Conservation (phyloP, 2,888 invertebrate species). For the Actias luna region DNA sequence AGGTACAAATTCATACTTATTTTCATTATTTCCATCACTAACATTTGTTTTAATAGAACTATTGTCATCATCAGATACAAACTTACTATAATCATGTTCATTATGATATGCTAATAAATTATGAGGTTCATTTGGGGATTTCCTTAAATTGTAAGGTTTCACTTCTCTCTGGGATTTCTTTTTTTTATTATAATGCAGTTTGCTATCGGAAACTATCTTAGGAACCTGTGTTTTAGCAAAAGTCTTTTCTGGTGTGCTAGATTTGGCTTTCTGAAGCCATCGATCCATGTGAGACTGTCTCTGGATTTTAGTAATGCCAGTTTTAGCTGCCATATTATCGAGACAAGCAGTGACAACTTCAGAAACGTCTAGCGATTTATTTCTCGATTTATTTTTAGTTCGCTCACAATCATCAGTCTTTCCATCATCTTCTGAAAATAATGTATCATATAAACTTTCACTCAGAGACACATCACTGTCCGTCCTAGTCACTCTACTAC, state of each 20-base stretch:
- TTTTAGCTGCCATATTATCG: constrained; percentile 76
- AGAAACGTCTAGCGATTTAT: constrained; percentile 67
- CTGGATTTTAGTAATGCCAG: constrained; percentile 73
- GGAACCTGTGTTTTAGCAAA: constrained; percentile 39
- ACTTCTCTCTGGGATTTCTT: constrained; percentile 36
- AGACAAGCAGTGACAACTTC: constrained; percentile 75
- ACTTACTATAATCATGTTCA: constrained; percentile 51
- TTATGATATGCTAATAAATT: constrained; percentile 40
- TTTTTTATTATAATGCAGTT: constrained; percentile 43
- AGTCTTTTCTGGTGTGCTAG: constrained; percentile 73
- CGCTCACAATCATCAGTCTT: constrained; percentile 55
- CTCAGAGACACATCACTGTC: constrained; percentile 73
- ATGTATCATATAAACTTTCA: constrained; percentile 71
- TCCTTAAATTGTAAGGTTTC: constrained; percentile 50
- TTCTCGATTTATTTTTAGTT: constrained; percentile 49
- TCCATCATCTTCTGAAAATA: constrained; percentile 69
- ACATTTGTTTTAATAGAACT: constrained; percentile 15
- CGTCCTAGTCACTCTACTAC: constrained; percentile 61
- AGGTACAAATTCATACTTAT: constrained; percentile 21
- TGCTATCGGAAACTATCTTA: constrained; percentile 31
- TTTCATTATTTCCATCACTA: constrained; percentile 14
- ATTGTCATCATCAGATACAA: constrained; percentile 20
- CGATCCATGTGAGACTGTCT: constrained; percentile 77
- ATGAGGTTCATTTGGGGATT: constrained; percentile 48
- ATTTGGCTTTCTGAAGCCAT: constrained; percentile 77